A percentile compares a stretch with the other conserved stretches of the same genome.
These are phyloP conservation scores for Chouioia cunea DNA, from an alignment of 2,888 invertebrate genomes.

Conservation along the genomic window DNA sequence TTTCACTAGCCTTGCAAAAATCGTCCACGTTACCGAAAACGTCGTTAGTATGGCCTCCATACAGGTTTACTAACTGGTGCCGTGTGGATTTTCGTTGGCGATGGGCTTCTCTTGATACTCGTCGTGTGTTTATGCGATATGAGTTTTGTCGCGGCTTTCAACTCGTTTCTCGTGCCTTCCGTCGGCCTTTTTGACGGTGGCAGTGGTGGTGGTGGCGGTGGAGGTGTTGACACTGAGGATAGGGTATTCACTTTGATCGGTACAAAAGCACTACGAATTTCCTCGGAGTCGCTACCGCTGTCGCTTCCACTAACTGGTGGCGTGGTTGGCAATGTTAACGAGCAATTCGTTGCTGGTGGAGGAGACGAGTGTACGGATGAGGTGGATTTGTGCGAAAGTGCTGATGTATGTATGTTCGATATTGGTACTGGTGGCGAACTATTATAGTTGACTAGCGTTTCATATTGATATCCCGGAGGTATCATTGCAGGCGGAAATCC, in stretches of 20 bases:
- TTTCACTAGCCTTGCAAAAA: no score
- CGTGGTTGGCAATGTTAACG: conserved; percentile 53
- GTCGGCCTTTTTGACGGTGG: conserved; percentile 46
- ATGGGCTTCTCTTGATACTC: conserved; percentile 54
- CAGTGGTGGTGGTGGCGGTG: no score
- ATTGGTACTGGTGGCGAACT: not conserved
- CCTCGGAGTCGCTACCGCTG: conserved; percentile 64
- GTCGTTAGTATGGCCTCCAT: conserved; percentile 64
- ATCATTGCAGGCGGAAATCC: conserved; percentile 59
- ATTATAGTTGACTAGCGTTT: conserved; percentile 40
- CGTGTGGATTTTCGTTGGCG: conserved; percentile 61
- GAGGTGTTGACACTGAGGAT: conserved; percentile 54
- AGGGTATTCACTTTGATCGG: conserved; percentile 59
- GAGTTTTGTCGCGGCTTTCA: conserved; percentile 60
- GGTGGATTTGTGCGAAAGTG: conserved; percentile 15
- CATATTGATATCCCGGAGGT: conserved; percentile 58
- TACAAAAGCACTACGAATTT: conserved; percentile 65
- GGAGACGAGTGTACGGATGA: conserved; percentile 18
- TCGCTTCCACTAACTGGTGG: conserved; percentile 63
- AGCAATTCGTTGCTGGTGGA: conserved; percentile 23
- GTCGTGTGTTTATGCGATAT: conserved; percentile 56
- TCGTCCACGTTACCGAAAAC: no score
- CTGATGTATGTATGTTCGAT: not conserved
- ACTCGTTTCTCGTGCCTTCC: conserved; percentile 58
- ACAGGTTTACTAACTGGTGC: conserved; percentile 59